Percentiles rank a stretch among this genome's conserved stretches.
phyloP scores from a whole-genome alignment of 2,113 vertebrate genomes.

The Sylvilagus bachmani region DNA sequence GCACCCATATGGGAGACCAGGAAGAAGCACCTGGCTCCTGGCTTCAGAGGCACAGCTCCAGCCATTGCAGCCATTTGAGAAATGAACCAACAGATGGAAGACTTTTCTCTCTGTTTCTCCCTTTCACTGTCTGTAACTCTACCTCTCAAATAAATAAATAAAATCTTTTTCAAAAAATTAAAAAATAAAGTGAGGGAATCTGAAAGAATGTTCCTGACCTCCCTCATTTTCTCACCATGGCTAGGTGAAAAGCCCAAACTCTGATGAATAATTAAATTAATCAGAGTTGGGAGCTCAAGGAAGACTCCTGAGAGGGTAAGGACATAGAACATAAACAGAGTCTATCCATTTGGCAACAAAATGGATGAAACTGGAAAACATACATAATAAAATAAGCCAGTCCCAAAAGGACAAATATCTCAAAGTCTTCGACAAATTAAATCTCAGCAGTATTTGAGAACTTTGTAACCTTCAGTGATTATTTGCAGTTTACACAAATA shows the following conservation, averaged over 20 bases:
- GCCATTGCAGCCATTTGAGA: no score
- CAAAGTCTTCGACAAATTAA: neutral
- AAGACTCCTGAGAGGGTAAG: neutral
- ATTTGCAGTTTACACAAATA: neutral
- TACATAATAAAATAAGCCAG: no score
- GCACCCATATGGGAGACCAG: no score
- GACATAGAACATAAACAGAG: neutral
- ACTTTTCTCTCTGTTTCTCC: no score
- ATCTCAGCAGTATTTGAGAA: neutral
- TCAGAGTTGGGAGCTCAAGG: neutral
- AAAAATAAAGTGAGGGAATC: neutral
- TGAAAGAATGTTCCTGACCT: neutral
- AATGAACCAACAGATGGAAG: no score
- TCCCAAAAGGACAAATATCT: no score
- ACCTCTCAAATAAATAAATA: no score
- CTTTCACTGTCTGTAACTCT: no score
- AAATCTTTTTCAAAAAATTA: no score
- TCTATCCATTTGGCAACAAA: neutral
- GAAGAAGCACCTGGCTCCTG: no score
- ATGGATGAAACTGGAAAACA: no score
- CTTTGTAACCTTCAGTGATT: neutral
- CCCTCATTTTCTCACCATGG: neutral
- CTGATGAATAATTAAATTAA: neutral
- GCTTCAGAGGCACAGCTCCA: no score
- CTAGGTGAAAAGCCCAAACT: neutral